These are phyloP conservation scores for Erinaceus europaeus DNA, from an alignment of 2,113 vertebrate genomes.

Conservation along the genomic window DNA sequence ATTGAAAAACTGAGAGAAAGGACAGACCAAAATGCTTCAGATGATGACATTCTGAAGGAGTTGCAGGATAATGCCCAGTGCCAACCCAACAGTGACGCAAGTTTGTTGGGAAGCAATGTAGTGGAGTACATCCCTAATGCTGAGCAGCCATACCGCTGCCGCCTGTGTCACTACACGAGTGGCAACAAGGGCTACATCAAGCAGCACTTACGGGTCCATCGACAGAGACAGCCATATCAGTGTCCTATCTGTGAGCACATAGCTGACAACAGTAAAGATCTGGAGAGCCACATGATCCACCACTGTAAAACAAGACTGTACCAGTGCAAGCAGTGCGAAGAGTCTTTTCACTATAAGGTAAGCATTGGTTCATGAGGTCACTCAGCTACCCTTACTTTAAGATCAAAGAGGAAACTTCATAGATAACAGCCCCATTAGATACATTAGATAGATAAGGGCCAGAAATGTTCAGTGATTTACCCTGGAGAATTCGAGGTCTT, in stretches of 20 bases:
- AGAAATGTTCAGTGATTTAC: neutral
- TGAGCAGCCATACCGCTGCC: constrained; percentile 93
- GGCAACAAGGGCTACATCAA: constrained; percentile 98
- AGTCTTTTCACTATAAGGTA: constrained; percentile 97
- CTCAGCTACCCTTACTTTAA: neutral
- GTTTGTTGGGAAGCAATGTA: constrained; percentile 77
- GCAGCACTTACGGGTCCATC: constrained; percentile 94
- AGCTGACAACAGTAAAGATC: constrained; percentile 89
- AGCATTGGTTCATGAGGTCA: neutral
- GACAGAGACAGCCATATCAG: constrained; percentile 94
- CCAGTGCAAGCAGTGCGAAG: constrained; percentile 91
- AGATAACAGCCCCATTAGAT: neutral
- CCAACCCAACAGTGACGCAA: constrained; percentile 73
- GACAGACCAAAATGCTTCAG: constrained; percentile 95
- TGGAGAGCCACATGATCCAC: constrained; percentile 96
- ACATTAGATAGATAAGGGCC: neutral
- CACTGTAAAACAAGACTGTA: constrained; percentile 95
- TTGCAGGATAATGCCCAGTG: constrained; percentile 94
- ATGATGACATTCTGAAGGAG: constrained; percentile 96
- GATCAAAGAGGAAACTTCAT: neutral
- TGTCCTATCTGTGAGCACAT: constrained; percentile 98
- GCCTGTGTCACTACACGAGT: constrained; percentile 94
- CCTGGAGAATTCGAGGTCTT: neutral
- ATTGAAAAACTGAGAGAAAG: constrained; percentile 95
- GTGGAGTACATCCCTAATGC: constrained; percentile 90